A percentile compares a stretch with the other conserved stretches of the same genome.
These are phyloP conservation scores for Stenopsyche tienmushanensis DNA, from an alignment of 1,140 invertebrate species.

Conservation along the genomic window DNA sequence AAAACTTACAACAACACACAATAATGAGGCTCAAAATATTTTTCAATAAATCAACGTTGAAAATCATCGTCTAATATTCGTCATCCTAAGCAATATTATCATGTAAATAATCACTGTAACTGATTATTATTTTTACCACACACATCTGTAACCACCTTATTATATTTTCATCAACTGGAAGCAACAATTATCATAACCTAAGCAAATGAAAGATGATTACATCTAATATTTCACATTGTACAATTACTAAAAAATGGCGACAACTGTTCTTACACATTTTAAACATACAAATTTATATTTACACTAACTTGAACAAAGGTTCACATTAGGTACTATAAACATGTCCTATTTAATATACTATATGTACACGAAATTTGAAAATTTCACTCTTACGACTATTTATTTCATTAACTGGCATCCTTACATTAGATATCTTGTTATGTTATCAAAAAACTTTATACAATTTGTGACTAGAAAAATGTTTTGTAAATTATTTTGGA, in stretches of 20 bases:
- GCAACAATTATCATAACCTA: constrained; percentile 21
- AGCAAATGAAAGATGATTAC: constrained; percentile 16
- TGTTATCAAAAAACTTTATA: constrained; percentile 25
- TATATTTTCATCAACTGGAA: constrained; percentile 15
- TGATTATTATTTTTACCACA: not conserved
- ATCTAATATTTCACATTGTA: constrained; percentile 23
- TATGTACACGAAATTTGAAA: constrained; percentile 19
- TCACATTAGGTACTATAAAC: constrained; percentile 4
- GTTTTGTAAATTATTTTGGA: not conserved
- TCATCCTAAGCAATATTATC: not conserved
- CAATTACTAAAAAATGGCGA: constrained; percentile 23
- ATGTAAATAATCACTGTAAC: not conserved
- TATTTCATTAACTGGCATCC: constrained; percentile 6
- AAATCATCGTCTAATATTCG: no score
- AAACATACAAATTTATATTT: constrained; percentile 21
- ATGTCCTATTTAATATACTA: not conserved
- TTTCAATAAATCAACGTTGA: not conserved
- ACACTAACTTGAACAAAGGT: constrained; percentile 11
- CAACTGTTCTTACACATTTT: constrained; percentile 17
- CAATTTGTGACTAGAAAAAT: constrained; percentile 28
- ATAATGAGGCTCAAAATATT: no score
- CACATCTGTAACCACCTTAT: not conserved
- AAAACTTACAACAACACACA: no score
- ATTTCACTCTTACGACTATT: not conserved
- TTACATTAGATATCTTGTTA: not conserved